Conservation (phyloP, 1,140 invertebrate species). For the Heliconius melpomene region DNA sequence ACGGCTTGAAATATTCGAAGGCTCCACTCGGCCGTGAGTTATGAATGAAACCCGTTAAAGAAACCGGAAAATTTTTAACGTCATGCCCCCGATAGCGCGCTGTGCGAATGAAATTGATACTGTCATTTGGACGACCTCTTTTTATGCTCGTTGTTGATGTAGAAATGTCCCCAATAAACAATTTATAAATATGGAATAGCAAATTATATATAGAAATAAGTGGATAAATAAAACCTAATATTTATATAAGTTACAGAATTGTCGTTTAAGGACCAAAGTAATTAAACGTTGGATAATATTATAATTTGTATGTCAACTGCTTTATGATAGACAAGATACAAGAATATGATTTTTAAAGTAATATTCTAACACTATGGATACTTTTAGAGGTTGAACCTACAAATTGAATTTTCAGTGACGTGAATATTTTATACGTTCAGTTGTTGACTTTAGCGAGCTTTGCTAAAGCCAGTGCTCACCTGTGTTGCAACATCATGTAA, state of each 20-base stretch:
- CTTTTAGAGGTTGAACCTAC: conserved; percentile 54
- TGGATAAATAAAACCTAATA: neutral
- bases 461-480: conserved; percentile 29
- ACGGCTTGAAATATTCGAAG: conserved; percentile 79
- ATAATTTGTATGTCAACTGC: too few relatives aligned
- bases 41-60: conserved; percentile 80
- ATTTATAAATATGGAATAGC: neutral
- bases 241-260: neutral
- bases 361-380: conserved; percentile 42
- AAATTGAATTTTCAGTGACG: conserved; percentile 65
- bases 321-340: neutral
- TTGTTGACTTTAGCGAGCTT: conserved; percentile 54
- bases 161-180: neutral
- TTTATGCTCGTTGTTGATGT: conserved; percentile 8
- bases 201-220: neutral
- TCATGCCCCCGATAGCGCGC: conserved; percentile 47
- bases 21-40: conserved; percentile 78
- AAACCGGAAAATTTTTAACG: conserved; percentile 79
- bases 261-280: too few relatives aligned
- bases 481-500: neutral
- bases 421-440: conserved; percentile 62
- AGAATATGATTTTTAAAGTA: neutral
- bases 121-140: conserved; percentile 22
- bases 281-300: neutral
- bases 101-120: conserved; percentile 21